These are phyloP conservation scores for Stigmatopora nigra DNA, from an alignment of 2,113 vertebrate genomes.

Conservation along the genomic window DNA sequence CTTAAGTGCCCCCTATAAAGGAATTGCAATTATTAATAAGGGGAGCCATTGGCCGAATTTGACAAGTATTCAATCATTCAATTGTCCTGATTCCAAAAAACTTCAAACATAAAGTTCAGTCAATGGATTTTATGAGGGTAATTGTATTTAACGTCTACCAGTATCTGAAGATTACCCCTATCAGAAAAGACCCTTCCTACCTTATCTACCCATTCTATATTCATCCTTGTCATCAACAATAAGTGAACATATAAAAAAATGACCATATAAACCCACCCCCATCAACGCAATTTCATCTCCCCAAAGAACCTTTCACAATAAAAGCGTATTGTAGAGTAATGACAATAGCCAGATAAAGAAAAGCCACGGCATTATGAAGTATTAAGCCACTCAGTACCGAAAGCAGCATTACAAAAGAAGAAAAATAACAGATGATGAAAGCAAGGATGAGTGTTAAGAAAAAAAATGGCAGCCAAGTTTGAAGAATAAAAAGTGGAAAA, in stretches of 20 bases:
- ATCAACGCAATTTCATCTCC: conserved; percentile 13
- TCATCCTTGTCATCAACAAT: background rate
- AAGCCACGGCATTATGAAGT: conserved; percentile 57
- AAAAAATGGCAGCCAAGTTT: conserved; percentile 39
- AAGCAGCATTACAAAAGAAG: conserved; percentile 35
- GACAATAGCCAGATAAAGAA: conserved; percentile 57
- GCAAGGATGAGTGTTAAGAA: conserved; percentile 19
- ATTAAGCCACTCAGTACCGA: conserved; percentile 60
- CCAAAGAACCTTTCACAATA: conserved; percentile 21
- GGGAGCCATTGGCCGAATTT: no score
- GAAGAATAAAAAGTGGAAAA: conserved; percentile 33
- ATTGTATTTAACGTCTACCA: no score
- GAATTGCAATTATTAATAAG: no score
- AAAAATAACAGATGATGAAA: conserved; percentile 46
- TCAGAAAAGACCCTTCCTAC: background rate
- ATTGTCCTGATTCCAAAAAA: background rate
- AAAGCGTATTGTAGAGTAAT: conserved; percentile 43
- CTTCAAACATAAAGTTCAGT: background rate
- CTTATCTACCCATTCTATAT: background rate
- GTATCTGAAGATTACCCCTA: background rate
- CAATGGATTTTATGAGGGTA: no score
- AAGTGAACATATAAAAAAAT: background rate
- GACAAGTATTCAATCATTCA: background rate
- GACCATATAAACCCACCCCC: background rate
- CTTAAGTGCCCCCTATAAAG: no score